phyloP scores from a whole-genome alignment of 2,113 vertebrate genomes.

The Melierax canorus region DNA sequence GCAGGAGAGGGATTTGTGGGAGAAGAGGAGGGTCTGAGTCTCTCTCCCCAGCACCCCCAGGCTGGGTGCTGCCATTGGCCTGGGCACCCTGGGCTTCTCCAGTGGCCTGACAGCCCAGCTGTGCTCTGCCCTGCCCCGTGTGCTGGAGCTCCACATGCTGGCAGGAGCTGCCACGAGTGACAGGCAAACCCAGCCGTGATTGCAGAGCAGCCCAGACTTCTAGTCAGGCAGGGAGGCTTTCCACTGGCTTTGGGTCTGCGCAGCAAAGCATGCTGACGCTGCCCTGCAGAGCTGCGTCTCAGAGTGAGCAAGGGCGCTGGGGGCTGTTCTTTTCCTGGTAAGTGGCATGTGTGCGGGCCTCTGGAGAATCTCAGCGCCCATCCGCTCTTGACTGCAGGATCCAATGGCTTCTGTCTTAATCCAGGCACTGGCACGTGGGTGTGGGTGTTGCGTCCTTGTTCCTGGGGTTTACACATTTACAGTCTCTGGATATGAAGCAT shows the following conservation, averaged over 20 bases:
- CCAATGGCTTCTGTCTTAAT: background rate
- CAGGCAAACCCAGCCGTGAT: background rate
- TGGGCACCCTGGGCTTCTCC: background rate
- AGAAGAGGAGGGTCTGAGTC: background rate
- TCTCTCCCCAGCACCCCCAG: too few species aligned
- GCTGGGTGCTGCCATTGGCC: background rate
- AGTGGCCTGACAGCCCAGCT: background rate
- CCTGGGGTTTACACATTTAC: background rate
- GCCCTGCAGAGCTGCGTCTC: background rate
- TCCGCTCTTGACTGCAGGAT: background rate
- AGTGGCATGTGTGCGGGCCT: fast-evolving
- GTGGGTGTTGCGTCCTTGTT: background rate
- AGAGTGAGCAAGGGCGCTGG: fast-evolving
- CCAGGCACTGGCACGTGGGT: background rate
- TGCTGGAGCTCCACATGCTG: background rate
- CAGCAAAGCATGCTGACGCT: background rate
- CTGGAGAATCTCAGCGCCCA: background rate
- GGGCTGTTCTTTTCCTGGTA: background rate
- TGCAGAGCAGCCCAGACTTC: background rate
- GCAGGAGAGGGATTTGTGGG: background rate
- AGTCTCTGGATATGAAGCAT: background rate
- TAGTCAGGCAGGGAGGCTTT: background rate
- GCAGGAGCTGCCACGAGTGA: background rate
- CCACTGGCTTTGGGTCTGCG: background rate
- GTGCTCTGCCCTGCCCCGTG: background rate